Base-by-base conservation (phyloP, 2,113 vertebrate genomes). In the Dasypus novemcinctus region DNA sequence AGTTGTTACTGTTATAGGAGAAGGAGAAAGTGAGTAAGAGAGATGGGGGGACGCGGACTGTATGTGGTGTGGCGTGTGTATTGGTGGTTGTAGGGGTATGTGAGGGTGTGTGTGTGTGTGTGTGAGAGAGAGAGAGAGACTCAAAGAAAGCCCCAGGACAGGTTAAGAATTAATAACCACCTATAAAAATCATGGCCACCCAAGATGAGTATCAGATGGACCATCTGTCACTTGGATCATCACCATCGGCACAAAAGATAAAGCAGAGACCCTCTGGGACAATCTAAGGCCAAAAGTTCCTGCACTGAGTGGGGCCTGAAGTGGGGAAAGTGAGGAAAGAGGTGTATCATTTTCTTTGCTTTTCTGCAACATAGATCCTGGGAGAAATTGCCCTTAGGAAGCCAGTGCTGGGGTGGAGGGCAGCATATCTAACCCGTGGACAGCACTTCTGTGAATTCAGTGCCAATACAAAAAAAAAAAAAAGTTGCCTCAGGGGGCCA, bases 291-390 rank as follows among this genome's bases (percentile, higher is more conserved):
- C 74, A 27, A 4, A 1, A 5, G 1, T 74, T 79, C 29, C 38
- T 59, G 9, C 43, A 9, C 9, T 3, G 7, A 72, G 33, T 7
- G 2, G 11, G 41, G n/a, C 25, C n/a, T 18, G 17, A 69, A 23
- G 8, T 5, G 2, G 25, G 31, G 29, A 12, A 12, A 4, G 0
- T 12, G 17, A 20, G 14, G 4, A 6, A 12, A 23, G 31, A 76
- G 13, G 36, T 1, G 0, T 2, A 1, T 15, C 59, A 33, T 1
- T 33, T 29, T 80, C 21, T 9, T 13, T 29, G 23, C 25, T 69
- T 2, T 36, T 4, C 41, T 38, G 29, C 4, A 2, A 23, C 43
- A 5, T 5, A 43, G 46, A 3, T 11, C 11, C 13, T 1, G 1
- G 89, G 33, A 84, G 59, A 61, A 69, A 25, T 9, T 23, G 11